Conservation (phyloP, 2,888 invertebrate species). For the Periphyllus acericola region DNA sequence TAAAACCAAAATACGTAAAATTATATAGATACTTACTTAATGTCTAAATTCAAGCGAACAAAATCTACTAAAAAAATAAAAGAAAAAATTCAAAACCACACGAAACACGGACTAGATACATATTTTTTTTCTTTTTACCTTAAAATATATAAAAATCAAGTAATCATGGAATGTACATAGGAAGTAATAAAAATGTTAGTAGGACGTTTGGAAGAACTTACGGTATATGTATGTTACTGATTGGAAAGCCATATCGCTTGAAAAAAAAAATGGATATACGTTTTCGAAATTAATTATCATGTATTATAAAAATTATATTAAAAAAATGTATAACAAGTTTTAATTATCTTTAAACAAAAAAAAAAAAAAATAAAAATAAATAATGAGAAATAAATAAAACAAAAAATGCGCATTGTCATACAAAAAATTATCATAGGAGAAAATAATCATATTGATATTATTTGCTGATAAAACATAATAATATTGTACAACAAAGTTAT, state of each 20-base stretch:
- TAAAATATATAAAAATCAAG: slow-evolving; percentile 56
- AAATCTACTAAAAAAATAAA: slow-evolving; percentile 40
- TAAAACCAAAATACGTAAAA: slow-evolving; percentile 26
- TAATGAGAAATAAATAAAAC: slow-evolving; percentile 62
- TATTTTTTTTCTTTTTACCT: slow-evolving; percentile 42
- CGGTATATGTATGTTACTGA: slow-evolving; percentile 45
- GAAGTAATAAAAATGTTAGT: slow-evolving; percentile 61
- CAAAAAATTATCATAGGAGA: slow-evolving; percentile 40
- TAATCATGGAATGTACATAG: slow-evolving; percentile 36
- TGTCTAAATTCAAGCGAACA: slow-evolving; percentile 41
- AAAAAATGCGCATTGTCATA: slow-evolving; percentile 59
- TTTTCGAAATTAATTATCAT: slow-evolving; percentile 62
- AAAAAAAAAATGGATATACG: slow-evolving; percentile 31
- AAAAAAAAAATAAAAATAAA: slow-evolving; percentile 58
- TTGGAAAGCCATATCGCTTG: slow-evolving; percentile 33
- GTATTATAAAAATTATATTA: slow-evolving; percentile 62
- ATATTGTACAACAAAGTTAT: slow-evolving; percentile 37
- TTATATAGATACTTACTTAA: slow-evolving; percentile 18
- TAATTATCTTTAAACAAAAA: slow-evolving; percentile 62
- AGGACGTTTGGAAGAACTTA: slow-evolving; percentile 59
- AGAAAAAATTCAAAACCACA: slow-evolving; percentile 58
- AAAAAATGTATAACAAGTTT: slow-evolving; percentile 62
- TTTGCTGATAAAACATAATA: slow-evolving; percentile 45
- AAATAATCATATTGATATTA: slow-evolving; percentile 43
- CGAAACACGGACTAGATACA: slow-evolving; percentile 58